Evolutionary conservation across 2,888 invertebrate genomes (phyloP).

Genomic region (Heteromurus nitidus): DNA sequence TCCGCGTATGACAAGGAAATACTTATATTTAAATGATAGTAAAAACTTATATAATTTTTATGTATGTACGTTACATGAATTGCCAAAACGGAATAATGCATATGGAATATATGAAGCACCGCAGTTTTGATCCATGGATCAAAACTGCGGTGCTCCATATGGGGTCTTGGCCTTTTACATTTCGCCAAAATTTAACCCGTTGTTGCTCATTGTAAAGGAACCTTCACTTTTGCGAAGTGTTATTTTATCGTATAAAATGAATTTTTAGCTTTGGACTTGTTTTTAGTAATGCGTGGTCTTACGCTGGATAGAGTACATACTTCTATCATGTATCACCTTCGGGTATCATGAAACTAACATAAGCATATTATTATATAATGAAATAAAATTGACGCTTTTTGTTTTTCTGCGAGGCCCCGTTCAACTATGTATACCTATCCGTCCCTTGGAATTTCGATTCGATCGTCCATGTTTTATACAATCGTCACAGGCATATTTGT

Average conservation of each 20-base stretch:
- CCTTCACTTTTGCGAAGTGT: not conserved
- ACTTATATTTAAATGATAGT: too few species aligned
- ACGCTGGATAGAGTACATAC: too few species aligned
- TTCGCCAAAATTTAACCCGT: not conserved
- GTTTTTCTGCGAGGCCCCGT: too few species aligned
- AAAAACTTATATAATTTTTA: too few species aligned
- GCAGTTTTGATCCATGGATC: too few species aligned
- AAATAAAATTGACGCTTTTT: not conserved
- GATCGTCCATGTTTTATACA: not conserved
- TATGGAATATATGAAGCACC: too few species aligned
- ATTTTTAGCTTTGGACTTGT: not conserved
- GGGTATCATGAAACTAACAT: not conserved
- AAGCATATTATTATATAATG: not conserved
- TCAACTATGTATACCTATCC: not conserved
- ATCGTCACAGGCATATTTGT: not conserved
- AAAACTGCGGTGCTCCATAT: too few species aligned
- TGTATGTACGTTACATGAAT: too few species aligned
- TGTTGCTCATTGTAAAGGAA: not conserved
- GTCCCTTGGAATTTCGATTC: not conserved
- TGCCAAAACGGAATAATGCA: too few species aligned
- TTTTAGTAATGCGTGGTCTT: too few species aligned
- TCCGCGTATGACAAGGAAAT: too few species aligned
- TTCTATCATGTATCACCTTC: not conserved
- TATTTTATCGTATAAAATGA: not conserved
- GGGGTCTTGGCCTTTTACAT: too few species aligned